Evolutionary conservation across 2,797 vertebrate genomes (phyloP), one percentile per base, ranked within the genome.

Genomic region (Lerista edwardsae): DNA sequence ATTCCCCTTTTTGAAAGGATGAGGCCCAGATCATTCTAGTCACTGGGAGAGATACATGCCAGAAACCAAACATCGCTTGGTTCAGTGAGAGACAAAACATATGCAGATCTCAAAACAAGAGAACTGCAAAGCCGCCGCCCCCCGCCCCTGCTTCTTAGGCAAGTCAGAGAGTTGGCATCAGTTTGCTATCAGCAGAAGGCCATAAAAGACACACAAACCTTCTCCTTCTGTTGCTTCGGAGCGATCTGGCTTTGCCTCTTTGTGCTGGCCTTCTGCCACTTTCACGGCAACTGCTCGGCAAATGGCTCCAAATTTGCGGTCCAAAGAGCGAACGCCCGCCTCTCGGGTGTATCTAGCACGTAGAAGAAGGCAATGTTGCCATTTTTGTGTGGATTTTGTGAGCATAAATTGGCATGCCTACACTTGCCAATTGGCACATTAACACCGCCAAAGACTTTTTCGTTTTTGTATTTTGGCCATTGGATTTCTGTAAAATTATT

Each of bases 211-310:
- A 65, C 79, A 94, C 96, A 8, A 27, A 97, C 96, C 96, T 95
- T 96, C 96, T 84, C 91, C 95, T 55, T 95, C 96, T 3, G 80
- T 9, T 41, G 41, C 79, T 5, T 96, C 95, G 0, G 92, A 62
- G 19, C 89, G 93, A 4, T 94, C 96, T 78, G 96, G 80, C 90
- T 96, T 97, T 23, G 95, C 72, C 55, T 96, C 94, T 86, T 95
- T 95, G 87, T 97, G 96, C 39, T 96, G 98, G 79, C 97, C 97
- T 92, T 99, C 98, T 0, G 98, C 98, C 2, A 99, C 98, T 87
- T 98, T 99, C 74, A 99, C 98, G 0, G 98, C 99, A 87, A 99
- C 99, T 0, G 98, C 98, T 65, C 98, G 96, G 94, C 98, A 99
- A 86, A 99, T 96, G 1, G 98, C 98, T 31, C 97, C 98, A 3